Percentiles rank a stretch among this genome's conserved stretches.
Conservation (phyloP, 2,113 vertebrate species). For the Notarius lentiginosus region DNA sequence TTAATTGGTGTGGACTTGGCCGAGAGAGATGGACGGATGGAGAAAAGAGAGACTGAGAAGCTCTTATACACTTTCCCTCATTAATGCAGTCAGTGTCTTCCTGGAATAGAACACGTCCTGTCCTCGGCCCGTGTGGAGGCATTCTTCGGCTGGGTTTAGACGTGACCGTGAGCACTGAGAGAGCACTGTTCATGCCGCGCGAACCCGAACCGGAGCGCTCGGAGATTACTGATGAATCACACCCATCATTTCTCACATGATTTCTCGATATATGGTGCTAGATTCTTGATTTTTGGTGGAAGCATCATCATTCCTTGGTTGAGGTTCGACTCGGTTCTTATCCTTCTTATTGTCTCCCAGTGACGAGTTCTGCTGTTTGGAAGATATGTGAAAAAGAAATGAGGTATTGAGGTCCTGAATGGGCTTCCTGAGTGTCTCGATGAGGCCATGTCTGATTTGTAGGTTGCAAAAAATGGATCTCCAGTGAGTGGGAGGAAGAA, state of each 20-base stretch:
- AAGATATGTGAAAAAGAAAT: too few species aligned
- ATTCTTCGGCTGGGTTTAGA: constrained; percentile 22
- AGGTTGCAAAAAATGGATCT: background rate
- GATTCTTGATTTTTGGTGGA: background rate
- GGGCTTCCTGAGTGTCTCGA: background rate
- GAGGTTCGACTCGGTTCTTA: background rate
- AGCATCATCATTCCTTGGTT: background rate
- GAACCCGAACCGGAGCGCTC: background rate
- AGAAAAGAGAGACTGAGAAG: constrained; percentile 30
- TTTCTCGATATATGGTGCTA: background rate
- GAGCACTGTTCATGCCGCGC: constrained; percentile 5
- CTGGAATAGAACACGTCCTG: constrained; percentile 43
- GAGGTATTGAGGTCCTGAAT: too few species aligned
- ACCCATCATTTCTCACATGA: too few species aligned
- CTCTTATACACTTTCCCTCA: constrained; percentile 26
- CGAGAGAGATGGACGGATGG: background rate
- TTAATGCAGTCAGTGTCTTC: constrained; percentile 45
- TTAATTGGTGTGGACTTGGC: constrained; percentile 12
- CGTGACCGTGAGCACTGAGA: constrained; percentile 27
- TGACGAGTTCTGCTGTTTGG: background rate
- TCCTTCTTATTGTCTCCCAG: background rate
- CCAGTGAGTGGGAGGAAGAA: background rate
- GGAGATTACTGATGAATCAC: background rate
- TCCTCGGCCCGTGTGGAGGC: constrained; percentile 24
- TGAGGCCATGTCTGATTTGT: background rate